phyloP scores from a whole-genome alignment of 2,797 vertebrate species.

The Sarcoramphus papa region DNA sequence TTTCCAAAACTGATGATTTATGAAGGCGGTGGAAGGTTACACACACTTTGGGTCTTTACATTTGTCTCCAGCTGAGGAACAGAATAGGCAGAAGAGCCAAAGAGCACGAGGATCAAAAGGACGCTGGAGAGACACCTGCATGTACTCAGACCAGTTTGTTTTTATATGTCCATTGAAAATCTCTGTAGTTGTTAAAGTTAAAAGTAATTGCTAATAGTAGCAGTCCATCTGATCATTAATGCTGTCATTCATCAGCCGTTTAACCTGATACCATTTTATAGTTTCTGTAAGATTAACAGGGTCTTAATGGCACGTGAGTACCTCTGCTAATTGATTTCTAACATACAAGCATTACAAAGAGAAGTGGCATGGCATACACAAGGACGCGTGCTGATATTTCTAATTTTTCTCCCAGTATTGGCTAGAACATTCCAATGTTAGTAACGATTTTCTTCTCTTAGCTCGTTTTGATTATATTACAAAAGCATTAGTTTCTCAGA shows the following conservation, averaged over 20 bases:
- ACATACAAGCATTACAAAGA: no score
- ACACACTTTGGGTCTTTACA: neutral
- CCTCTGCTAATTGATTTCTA: neutral
- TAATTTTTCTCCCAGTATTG: neutral
- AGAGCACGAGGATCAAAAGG: neutral
- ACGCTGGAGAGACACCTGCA: accelerated
- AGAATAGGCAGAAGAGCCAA: neutral
- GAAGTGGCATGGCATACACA: no score
- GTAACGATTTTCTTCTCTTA: neutral
- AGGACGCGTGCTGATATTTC: accelerated
- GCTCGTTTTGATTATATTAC: neutral
- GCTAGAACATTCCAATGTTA: neutral
- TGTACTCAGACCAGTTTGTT: neutral
- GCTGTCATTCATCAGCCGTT: neutral
- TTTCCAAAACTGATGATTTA: neutral
- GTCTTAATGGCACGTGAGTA: neutral
- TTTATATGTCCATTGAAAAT: neutral
- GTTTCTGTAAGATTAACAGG: neutral
- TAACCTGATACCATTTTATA: neutral
- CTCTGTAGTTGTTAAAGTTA: neutral
- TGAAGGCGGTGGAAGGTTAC: neutral
- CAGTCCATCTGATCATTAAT: neutral
- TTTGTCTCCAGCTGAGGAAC: neutral
- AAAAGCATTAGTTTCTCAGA: neutral
- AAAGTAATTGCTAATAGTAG: neutral